These are phyloP conservation scores for Rhombomys opimus DNA, from an alignment of 2,113 vertebrate species.

Conservation along the genomic window DNA sequence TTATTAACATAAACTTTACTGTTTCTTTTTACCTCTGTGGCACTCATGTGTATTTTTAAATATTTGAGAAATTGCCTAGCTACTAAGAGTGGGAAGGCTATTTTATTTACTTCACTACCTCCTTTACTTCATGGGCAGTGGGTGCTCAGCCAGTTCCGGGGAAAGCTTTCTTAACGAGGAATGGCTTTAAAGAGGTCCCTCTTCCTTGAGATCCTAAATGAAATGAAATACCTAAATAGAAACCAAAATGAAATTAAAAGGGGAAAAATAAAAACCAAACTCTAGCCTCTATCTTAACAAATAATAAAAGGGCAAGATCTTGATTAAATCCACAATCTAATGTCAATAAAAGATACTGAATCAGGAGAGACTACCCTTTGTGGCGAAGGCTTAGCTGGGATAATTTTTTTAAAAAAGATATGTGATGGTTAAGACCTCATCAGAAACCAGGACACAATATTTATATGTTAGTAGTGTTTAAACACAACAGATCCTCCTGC, in stretches of 20 bases:
- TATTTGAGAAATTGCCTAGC: conserved; percentile 2
- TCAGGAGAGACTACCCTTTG: not conserved
- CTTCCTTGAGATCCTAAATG: conserved; percentile 11
- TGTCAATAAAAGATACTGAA: not conserved
- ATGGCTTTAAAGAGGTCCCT: not conserved
- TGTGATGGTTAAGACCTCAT: not conserved
- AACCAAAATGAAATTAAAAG: not conserved
- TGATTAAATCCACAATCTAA: not conserved
- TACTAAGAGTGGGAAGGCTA: not conserved
- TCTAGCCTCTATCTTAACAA: not conserved
- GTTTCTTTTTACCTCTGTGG: conserved; percentile 3
- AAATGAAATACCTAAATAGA: conserved; percentile 18
- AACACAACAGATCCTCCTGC: not conserved
- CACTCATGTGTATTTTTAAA: conserved; percentile 5
- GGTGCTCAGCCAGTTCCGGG: not conserved
- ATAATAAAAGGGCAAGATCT: not conserved
- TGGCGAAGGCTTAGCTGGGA: not conserved
- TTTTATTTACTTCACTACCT: not conserved
- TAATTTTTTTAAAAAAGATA: not conserved
- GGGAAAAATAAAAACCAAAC: not conserved
- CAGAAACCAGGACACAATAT: not conserved
- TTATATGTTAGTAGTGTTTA: not conserved
- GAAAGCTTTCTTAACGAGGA: not conserved
- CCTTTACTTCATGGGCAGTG: not conserved
- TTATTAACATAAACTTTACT: not conserved